Evolutionary conservation across 2,888 invertebrate species (phyloP).

Genomic region (Gisinianus flammeolus): DNA sequence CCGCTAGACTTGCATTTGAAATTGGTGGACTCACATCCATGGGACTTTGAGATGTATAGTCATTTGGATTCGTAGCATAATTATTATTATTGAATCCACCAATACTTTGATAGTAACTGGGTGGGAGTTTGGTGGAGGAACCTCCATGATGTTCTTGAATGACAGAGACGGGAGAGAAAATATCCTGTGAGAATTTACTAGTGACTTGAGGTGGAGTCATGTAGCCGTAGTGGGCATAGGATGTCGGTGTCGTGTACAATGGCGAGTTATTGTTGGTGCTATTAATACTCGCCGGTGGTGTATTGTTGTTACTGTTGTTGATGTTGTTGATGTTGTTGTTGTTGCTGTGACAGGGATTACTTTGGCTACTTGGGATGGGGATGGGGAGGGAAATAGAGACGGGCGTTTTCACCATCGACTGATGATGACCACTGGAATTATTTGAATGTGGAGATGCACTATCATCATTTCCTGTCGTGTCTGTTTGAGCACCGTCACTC

Average conservation of each 20-base stretch:
- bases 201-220: conserved; percentile 18
- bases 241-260: neutral
- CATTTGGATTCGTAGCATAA: conserved; percentile 8
- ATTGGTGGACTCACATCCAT: conserved; percentile 1
- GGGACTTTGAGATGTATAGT: conserved; percentile 18
- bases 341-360: neutral
- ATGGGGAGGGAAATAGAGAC: conserved; percentile 36
- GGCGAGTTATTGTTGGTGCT: neutral
- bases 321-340: neutral
- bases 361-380: neutral
- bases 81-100: conserved; percentile 17
- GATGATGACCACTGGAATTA: conserved; percentile 27
- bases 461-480: conserved; percentile 36
- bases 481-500: conserved; percentile 42
- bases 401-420: neutral
- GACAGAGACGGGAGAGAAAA: conserved; percentile 5
- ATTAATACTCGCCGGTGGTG: neutral
- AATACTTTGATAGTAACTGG: conserved; percentile 49
- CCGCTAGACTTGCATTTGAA: neutral
- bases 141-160: conserved; percentile 6
- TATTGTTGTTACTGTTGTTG: neutral
- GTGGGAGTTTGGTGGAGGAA: conserved; percentile 29
- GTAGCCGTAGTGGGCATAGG: neutral
- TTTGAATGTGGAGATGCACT: conserved; percentile 39
- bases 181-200: neutral